These are phyloP conservation scores for Thryonomys swinderianus DNA, from an alignment of 2,113 vertebrate species.

Conservation along the genomic window DNA sequence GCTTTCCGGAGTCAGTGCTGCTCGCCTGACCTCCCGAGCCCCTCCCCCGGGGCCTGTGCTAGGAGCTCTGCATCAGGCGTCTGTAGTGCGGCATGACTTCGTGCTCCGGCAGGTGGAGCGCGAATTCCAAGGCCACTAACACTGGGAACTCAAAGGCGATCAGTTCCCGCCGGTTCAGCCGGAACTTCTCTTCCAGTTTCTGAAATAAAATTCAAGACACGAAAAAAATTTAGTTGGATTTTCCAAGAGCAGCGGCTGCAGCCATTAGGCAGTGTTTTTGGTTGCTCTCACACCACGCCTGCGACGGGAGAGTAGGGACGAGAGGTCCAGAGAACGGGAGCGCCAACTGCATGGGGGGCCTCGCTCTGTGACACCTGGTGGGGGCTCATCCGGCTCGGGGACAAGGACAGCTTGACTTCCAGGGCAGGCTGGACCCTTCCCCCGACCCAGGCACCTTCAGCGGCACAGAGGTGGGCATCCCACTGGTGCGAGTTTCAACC, in stretches of 20 bases:
- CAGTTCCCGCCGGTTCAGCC: slow-evolving; percentile 96
- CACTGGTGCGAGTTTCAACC: neutral
- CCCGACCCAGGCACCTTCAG: neutral
- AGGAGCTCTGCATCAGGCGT: slow-evolving; percentile 96
- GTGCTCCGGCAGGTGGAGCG: slow-evolving; percentile 96
- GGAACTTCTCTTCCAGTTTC: slow-evolving; percentile 99
- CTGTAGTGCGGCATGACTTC: slow-evolving; percentile 99
- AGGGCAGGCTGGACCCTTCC: neutral
- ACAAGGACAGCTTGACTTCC: neutral
- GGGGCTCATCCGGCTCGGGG: no score
- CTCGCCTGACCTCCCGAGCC: slow-evolving; percentile 61
- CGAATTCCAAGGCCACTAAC: slow-evolving; percentile 98
- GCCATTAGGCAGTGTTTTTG: neutral
- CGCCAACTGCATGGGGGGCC: neutral
- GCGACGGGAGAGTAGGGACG: no score
- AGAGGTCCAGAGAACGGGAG: neutral
- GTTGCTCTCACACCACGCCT: neutral
- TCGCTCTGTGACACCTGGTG: neutral
- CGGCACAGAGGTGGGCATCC: neutral
- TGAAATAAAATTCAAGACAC: slow-evolving; percentile 76
- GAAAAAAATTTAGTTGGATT: neutral
- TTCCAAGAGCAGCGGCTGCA: neutral
- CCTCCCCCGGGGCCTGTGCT: slow-evolving; percentile 88
- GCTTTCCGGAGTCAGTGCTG: slow-evolving; percentile 79
- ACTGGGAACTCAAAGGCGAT: slow-evolving; percentile 99